Base-by-base conservation (phyloP, 1,140 invertebrate genomes). In the Metopolophium dirhodum region DNA sequence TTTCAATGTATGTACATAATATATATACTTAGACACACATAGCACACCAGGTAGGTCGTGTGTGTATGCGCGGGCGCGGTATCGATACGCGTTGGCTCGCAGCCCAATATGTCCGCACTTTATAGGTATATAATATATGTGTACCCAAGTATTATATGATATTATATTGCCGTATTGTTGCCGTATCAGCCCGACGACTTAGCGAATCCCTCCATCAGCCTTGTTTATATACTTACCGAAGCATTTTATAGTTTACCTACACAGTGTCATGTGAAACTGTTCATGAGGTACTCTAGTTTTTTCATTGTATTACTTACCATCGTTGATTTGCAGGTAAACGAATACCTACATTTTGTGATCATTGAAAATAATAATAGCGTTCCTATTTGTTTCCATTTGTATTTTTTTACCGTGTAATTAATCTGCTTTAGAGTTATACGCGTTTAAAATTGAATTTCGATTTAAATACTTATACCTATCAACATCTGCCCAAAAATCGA, bases 1-100 rank as follows among this genome's bases (percentile, higher is more conserved):
- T 49, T 14, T 14, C 14, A 51, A 2, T 20, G 49, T 51, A 18
- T 51, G 18, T 51, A 51, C 49, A 51, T 51, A 51, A 54, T 22
- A 22, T 22, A n/a, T 68, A 68, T n/a, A n/a, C 61, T 68, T 6
- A 30, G 61, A 68, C 61, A 68, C 61, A 68, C 61, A 77, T 18
- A n/a, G 30, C 30, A 18, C 30, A 77, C 61, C 61, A 4, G 61
- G 89, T 90, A 30, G 54, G 37, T 49, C 37, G 18, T 35, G 47
- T 86, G 37, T 45, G 83, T 45, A 1, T 85, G 83, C 41, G 77
- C 35, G 35, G n/a, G 35, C 77, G 45, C 41, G 30, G 3, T 88
- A 41, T 54, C 45, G 86, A 85, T 45, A 68, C 23, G 51, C 57
- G 57, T 90, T 90, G 89, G 89, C 89, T 68, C n/a, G 23, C 8